Base-by-base conservation (phyloP, 2,113 vertebrate species). In the Sapayoa aenigma region DNA sequence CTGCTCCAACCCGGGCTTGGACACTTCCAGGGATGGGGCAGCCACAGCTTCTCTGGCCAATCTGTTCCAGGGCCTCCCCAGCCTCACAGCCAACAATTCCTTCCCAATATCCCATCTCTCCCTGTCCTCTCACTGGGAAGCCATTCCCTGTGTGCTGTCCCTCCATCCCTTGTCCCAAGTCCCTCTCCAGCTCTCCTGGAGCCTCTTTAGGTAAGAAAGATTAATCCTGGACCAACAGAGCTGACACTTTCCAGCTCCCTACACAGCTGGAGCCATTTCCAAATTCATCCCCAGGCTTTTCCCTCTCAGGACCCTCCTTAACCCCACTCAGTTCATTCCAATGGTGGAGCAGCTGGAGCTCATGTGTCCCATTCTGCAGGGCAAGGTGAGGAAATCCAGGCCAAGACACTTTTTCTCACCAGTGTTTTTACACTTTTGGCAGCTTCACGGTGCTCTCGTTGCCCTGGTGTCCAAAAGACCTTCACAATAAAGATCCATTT, bases 301-400 rank as follows among this genome's bases (percentile, higher is more conserved):
- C 9, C 27, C 11, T 63, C 62, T 41, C 41, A 2, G 2, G 33
- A 25, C 8, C 23, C 19, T 44, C 4, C 9, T 76, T 9, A 55
- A 39, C 23, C 14, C 25, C 28, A 2, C 35, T 47, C 1, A 1
- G 12, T 28, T 41, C 25, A 33, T 12, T 21, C 33, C 21, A 41
- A 63, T 30, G 50, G 28, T 22, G 42, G 30, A 80, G 56, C 44
- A 75, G 28, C 67, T 68, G 71, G 65, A 77, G 44, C 25, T 37
- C 5, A 0, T 4, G 10, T 2, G 25, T 11, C 31, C 39, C 47
- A 8, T 17, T 53, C n/a, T 9, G 8, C 35, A 42, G 44, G 58
- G 37, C 12, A 52, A 7, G 11, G 16, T 0, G 2, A 37, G 23
- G 30, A 27, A 39, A 86, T 25, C 55, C 46, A 66, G 55, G 8